A percentile compares a stretch with the other conserved stretches of the same genome.
phyloP scores from a whole-genome alignment of 2,113 vertebrate species.

The Dryoscopus gambensis region DNA sequence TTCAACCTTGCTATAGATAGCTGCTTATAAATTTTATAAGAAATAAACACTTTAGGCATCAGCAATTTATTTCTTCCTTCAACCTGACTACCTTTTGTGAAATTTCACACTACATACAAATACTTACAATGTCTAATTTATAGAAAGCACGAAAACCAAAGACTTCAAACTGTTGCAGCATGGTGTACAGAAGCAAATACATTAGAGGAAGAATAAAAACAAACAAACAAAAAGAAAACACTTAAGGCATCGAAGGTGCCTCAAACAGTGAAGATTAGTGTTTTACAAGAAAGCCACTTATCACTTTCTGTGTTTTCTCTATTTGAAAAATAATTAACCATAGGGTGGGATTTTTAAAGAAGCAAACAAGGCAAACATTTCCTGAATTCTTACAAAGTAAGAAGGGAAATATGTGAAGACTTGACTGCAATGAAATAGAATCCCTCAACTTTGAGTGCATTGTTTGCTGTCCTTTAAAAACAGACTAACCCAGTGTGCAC shows the following conservation, averaged over 20 bases:
- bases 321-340: slow-evolving; percentile 16
- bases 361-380: neutral
- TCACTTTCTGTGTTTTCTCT: neutral
- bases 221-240: neutral
- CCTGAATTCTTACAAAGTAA: neutral
- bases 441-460: neutral
- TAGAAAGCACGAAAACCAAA: neutral
- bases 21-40: slow-evolving; percentile 33
- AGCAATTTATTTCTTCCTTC: slow-evolving; percentile 3
- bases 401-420: neutral
- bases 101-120: neutral
- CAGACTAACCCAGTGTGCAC: slow-evolving; percentile 26
- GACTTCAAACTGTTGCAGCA: neutral
- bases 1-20: slow-evolving; percentile 8
- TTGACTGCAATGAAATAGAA: neutral
- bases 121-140: neutral
- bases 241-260: neutral
- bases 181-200: neutral
- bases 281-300: slow-evolving; percentile 38
- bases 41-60: slow-evolving; percentile 10
- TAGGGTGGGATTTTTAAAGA: neutral
- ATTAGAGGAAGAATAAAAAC: slow-evolving; percentile 11
- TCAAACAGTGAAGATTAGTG: neutral
- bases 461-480: slow-evolving; percentile 50
- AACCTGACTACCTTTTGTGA: neutral